Percentiles rank a stretch among this genome's conserved stretches.
phyloP scores from a whole-genome alignment of 2,888 invertebrate genomes.

The Rhagonycha fulva region DNA sequence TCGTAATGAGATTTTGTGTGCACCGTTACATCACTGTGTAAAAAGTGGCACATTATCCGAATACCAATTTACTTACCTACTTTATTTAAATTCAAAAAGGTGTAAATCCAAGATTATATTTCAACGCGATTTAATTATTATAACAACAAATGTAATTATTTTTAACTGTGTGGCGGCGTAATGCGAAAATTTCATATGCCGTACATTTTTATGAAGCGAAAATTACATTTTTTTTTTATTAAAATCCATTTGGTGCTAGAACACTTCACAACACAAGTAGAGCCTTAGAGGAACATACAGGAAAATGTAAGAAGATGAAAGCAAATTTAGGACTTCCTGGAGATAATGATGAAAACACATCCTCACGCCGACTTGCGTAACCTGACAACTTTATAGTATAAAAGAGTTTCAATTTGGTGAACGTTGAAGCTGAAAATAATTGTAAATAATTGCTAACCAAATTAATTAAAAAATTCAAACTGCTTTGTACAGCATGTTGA shows the following conservation, averaged over 20 bases:
- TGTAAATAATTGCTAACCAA: not conserved
- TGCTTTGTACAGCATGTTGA: not conserved
- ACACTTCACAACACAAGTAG: not conserved
- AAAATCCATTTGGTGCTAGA: not conserved
- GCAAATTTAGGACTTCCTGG: constrained; percentile 17
- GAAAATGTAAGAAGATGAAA: constrained; percentile 8
- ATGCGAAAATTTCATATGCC: not conserved
- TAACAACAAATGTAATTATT: not conserved
- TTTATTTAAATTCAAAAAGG: not conserved
- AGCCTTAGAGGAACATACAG: constrained; percentile 1
- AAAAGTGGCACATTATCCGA: not conserved
- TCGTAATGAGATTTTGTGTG: not conserved
- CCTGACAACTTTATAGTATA: too few species aligned
- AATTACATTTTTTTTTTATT: not conserved
- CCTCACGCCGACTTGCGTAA: constrained; percentile 1
- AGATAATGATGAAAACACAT: constrained; percentile 24
- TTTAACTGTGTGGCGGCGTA: not conserved
- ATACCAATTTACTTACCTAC: not conserved
- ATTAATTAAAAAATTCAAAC: not conserved
- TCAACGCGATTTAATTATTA: not conserved
- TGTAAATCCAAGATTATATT: not conserved
- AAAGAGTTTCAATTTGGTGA: not conserved
- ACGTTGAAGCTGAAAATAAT: not conserved
- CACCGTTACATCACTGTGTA: not conserved
- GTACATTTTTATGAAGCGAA: not conserved